These are phyloP conservation scores for Mamestra brassicae DNA, from an alignment of 2,888 invertebrate genomes.

Conservation along the genomic window DNA sequence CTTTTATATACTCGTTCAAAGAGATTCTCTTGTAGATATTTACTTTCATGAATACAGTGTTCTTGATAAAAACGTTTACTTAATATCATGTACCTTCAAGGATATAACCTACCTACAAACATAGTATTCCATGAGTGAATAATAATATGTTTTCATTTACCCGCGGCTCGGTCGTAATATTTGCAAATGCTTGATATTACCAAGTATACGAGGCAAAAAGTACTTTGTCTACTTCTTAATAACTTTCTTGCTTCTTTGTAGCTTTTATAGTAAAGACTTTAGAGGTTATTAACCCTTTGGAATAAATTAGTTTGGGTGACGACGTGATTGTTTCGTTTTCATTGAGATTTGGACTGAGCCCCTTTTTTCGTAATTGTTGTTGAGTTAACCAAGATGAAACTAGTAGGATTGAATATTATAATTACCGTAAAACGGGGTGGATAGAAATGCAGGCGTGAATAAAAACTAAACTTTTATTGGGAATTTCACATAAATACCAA, in stretches of 20 bases:
- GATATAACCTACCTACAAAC: slow-evolving; percentile 3
- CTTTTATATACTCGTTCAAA: background rate
- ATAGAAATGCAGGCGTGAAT: no score
- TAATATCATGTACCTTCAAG: slow-evolving; percentile 7
- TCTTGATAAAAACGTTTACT: slow-evolving; percentile 19
- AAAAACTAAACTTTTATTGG: no score
- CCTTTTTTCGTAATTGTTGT: background rate
- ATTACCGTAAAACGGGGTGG: no score
- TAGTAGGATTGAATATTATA: no score
- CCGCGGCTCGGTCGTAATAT: slow-evolving; percentile 33
- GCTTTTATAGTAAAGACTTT: slow-evolving; percentile 17
- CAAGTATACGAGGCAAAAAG: slow-evolving; percentile 25
- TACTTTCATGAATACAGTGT: slow-evolving; percentile 10
- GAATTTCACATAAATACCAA: no score
- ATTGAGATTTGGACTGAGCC: background rate
- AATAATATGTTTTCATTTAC: slow-evolving; percentile 49
- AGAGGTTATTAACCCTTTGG: slow-evolving; percentile 11
- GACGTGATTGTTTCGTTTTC: background rate
- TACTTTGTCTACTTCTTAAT: slow-evolving; percentile 27
- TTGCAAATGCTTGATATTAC: slow-evolving; percentile 44
- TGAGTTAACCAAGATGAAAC: background rate
- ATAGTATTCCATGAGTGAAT: background rate
- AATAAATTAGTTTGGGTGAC: background rate
- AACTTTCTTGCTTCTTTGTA: slow-evolving; percentile 39
- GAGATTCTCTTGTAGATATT: slow-evolving; percentile 5